These are phyloP conservation scores for Lacerta bilineata DNA, from an alignment of 2,797 vertebrate genomes.

Conservation along the genomic window DNA sequence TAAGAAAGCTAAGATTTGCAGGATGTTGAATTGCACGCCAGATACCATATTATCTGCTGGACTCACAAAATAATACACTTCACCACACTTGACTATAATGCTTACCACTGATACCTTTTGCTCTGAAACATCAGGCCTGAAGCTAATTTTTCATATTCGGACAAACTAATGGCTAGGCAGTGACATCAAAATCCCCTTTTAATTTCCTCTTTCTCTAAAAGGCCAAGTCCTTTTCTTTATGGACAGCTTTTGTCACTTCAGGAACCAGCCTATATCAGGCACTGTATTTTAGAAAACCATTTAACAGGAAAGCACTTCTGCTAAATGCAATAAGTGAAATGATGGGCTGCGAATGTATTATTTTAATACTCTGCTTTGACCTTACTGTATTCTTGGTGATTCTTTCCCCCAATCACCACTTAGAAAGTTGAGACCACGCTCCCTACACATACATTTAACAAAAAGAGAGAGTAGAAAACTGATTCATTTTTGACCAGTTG, in stretches of 20 bases:
- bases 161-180: conserved; percentile 8
- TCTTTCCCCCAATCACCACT: neutral
- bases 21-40: neutral
- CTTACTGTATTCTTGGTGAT: neutral
- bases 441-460: no score
- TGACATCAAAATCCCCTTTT: neutral
- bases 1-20: neutral
- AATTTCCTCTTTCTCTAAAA: conserved; percentile 2
- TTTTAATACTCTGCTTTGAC: conserved; percentile 11
- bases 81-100: neutral
- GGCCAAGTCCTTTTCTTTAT: conserved; percentile 13
- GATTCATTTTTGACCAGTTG: neutral
- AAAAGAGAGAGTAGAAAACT: conserved; percentile 10
- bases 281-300: conserved; percentile 10
- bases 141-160: neutral
- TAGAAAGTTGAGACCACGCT: neutral
- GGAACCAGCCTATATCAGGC: neutral
- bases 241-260: neutral
- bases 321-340: conserved; percentile 29
- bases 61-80: neutral
- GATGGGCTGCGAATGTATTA: conserved; percentile 16
- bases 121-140: neutral
- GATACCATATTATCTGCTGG: neutral
- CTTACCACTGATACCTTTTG: neutral
- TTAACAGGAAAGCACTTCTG: neutral